Conservation (phyloP, 2,113 vertebrate species). For the Phrynosoma blainvillii region DNA sequence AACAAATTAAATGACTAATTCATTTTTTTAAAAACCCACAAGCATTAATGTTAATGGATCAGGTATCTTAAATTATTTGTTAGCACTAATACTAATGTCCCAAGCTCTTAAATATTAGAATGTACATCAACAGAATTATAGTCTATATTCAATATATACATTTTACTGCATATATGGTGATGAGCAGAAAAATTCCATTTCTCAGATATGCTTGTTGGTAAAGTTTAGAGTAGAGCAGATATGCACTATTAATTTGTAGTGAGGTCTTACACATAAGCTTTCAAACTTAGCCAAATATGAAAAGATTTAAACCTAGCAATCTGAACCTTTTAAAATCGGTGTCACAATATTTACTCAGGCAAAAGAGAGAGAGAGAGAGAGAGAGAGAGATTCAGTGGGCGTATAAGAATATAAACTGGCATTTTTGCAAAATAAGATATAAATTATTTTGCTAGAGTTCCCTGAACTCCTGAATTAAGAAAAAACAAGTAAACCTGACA, state of each 20-base stretch:
- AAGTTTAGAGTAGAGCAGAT: neutral
- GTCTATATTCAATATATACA: slow-evolving; percentile 1
- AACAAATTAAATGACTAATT: too few relatives aligned
- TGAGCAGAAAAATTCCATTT: too few relatives aligned
- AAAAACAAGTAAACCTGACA: neutral
- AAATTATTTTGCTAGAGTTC: neutral
- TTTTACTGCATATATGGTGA: neutral
- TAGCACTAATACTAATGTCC: too few relatives aligned
- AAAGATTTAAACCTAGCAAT: neutral
- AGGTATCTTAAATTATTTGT: too few relatives aligned
- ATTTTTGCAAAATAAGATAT: neutral
- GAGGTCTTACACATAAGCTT: neutral
- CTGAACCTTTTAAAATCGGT: neutral
- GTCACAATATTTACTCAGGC: neutral
- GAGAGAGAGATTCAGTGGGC: neutral
- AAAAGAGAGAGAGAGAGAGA: neutral
- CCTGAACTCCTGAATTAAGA: neutral
- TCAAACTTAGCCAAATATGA: too few relatives aligned
- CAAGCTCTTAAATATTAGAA: slow-evolving; percentile 12
- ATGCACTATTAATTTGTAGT: neutral
- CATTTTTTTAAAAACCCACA: too few relatives aligned
- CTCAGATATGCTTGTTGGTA: neutral
- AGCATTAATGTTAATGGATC: too few relatives aligned
- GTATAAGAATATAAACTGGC: neutral
- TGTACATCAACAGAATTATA: neutral